phyloP scores from a whole-genome alignment of 2,797 vertebrate species.

The Acipenser oxyrinchus region DNA sequence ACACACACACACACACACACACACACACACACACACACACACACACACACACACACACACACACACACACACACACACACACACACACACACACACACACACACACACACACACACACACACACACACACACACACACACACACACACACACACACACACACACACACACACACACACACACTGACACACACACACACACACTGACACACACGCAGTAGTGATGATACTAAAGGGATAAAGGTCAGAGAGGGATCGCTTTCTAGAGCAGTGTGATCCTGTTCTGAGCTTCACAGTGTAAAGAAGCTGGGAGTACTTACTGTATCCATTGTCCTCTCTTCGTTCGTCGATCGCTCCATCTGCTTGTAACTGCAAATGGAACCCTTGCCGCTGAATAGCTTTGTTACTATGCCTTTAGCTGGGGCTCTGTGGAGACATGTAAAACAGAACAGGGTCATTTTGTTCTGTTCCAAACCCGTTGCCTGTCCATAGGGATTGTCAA shows the following conservation, averaged over 20 bases:
- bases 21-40: too few species aligned
- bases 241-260: not conserved
- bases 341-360: constrained; percentile 97
- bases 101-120: not conserved
- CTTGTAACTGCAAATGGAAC: constrained; percentile 96
- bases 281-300: constrained; percentile 20
- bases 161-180: too few species aligned
- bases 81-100: not conserved
- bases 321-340: constrained; percentile 94
- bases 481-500: too few species aligned
- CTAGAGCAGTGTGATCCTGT: too few species aligned
- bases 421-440: constrained; percentile 66
- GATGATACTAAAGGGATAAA: constrained; percentile 52
- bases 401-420: constrained; percentile 98
- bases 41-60: too few species aligned
- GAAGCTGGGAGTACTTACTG: constrained; percentile 66
- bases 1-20: too few species aligned
- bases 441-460: not conserved
- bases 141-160: too few species aligned
- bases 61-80: too few species aligned
- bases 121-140: too few species aligned
- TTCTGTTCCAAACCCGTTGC: too few species aligned
- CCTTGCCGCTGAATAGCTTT: constrained; percentile 98
- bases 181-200: constrained; percentile 7
- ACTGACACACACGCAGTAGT: constrained; percentile 18